A percentile compares a stretch with the other conserved stretches of the same genome.
phyloP scores from a whole-genome alignment of 2,113 vertebrate genomes.

The Antidorcas marsupialis region DNA sequence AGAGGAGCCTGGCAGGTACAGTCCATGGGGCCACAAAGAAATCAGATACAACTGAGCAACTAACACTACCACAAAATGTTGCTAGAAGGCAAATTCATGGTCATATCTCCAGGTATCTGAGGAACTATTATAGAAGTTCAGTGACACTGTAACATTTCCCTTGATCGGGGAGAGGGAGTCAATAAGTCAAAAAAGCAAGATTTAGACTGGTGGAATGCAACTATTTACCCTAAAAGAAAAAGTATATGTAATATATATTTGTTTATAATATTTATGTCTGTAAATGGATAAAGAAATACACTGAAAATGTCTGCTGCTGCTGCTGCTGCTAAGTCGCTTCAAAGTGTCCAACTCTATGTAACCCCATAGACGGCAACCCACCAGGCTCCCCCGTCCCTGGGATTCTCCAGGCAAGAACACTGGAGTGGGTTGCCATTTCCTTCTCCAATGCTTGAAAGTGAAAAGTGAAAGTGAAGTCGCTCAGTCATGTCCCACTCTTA shows the following conservation, averaged over 20 bases:
- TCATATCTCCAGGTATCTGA: neutral
- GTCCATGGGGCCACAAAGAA: neutral
- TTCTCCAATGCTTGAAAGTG: too few relatives aligned
- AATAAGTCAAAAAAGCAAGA: neutral
- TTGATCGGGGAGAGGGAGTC: neutral
- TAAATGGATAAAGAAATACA: neutral
- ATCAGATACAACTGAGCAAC: neutral
- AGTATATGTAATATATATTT: neutral
- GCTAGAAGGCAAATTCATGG: neutral
- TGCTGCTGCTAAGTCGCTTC: too few relatives aligned
- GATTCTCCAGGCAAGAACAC: too few relatives aligned
- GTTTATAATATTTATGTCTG: neutral
- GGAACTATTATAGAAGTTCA: neutral
- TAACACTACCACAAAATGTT: neutral
- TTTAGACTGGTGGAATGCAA: neutral
- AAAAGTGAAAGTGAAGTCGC: too few relatives aligned
- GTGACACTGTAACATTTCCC: neutral
- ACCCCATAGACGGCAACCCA: too few relatives aligned
- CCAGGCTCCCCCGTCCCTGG: too few relatives aligned
- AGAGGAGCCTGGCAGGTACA: neutral
- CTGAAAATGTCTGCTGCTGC: neutral
- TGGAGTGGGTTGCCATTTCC: too few relatives aligned
- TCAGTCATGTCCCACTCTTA: too few relatives aligned
- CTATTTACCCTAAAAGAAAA: slow-evolving; percentile 5
- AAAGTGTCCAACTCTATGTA: too few relatives aligned